Percentiles rank a stretch among this genome's conserved stretches.
phyloP scores from a whole-genome alignment of 2,113 vertebrate genomes.

The Nibea albiflora region DNA sequence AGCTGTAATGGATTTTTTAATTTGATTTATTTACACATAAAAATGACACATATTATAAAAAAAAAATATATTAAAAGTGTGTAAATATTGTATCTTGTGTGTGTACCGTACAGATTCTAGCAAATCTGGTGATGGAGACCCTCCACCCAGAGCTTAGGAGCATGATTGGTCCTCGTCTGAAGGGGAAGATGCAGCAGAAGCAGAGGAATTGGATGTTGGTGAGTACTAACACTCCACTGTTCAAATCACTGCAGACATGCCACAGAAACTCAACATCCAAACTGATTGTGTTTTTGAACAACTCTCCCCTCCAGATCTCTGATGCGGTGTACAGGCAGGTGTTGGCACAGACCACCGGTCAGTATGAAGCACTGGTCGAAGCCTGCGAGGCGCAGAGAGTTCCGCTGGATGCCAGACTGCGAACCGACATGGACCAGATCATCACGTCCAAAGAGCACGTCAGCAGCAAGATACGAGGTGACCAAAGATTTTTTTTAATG shows the following conservation, averaged over 20 bases:
- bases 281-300: background rate
- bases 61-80: background rate
- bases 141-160: constrained; percentile 90
- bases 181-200: constrained; percentile 92
- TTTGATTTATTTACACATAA: background rate
- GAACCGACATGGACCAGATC: constrained; percentile 98
- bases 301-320: constrained; percentile 85
- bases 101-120: constrained; percentile 86
- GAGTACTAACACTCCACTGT: constrained; percentile 39
- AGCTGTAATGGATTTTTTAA: background rate
- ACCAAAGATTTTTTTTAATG: background rate
- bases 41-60: background rate
- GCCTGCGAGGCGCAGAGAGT: constrained; percentile 84
- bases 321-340: constrained; percentile 92
- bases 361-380: constrained; percentile 81
- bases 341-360: constrained; percentile 84
- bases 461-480: constrained; percentile 94
- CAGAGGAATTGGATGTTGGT: constrained; percentile 96
- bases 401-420: constrained; percentile 88
- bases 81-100: constrained; percentile 14
- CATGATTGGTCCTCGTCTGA: constrained; percentile 89
- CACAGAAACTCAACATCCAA: background rate
- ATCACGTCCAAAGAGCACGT: constrained; percentile 96
- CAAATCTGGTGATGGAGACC: constrained; percentile 97
- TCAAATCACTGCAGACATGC: background rate